Evolutionary conservation across 2,113 vertebrate genomes (phyloP), one percentile per base, ranked within the genome.

Genomic region (Alethe castanea): DNA sequence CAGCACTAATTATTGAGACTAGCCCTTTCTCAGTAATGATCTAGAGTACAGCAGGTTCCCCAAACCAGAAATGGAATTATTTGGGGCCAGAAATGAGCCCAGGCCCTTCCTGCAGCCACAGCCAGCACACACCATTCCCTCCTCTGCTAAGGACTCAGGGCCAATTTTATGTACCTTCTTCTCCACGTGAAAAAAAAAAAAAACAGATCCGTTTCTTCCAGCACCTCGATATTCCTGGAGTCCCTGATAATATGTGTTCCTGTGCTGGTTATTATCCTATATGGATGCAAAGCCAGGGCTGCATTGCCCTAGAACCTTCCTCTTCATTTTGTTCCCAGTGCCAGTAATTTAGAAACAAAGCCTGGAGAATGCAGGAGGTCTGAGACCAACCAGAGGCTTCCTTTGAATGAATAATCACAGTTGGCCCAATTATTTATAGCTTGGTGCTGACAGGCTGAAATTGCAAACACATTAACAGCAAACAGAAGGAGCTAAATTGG

Each of bases 401-500:
- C 57, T 91, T 45, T 72, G 65, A 91, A 47, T 88, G 78, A 95
- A 94, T 85, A 94, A 91, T 92, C 77, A 79, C 83, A 87, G 65
- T 92, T 94, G 89, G 66, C 90, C 61, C 89, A 59, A 38, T 92
- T 95, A 90, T 96, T 95, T 87, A 54, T 70, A 77, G 28, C 81
- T 60, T 81, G 91, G 86, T 8, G 0, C 81, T 91, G 92, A 26
- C 81, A 65, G 42, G 20, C 93, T 94, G 93, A 24, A 74, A 87
- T 69, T 57, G 94, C 78, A 96, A 72, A 38, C 53, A 76, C 65
- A 84, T 90, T 74, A 96, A 76, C 86, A 90, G 81, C 91, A 95
- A 95, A 94, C 86, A 94, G 91, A 95, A 94, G 89, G 94, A 95
- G 91, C 84, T 94, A 26, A 95, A 95, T 95, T 95, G 93, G 84